These are phyloP conservation scores for Pocillopora grandis DNA, from an alignment of 92 coral and sea anemone species.

Conservation along the genomic window DNA sequence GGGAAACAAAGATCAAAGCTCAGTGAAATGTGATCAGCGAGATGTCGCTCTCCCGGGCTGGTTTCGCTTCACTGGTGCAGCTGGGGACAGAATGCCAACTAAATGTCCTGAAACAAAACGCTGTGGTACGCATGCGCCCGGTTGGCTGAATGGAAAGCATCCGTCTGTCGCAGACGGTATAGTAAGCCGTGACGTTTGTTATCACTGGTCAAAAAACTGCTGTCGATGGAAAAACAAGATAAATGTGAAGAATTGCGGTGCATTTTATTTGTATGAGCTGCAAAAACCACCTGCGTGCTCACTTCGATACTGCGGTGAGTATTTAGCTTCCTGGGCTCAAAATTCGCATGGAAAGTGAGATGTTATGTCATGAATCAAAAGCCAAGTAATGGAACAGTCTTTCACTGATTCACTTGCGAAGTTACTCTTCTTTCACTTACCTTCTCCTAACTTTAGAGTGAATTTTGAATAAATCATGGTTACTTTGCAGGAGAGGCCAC, in stretches of 20 bases:
- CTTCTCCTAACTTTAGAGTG: no score
- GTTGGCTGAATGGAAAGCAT: neutral
- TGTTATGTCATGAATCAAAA: neutral
- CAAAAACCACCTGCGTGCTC: neutral
- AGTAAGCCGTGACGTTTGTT: conserved; percentile 24
- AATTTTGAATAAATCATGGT: no score
- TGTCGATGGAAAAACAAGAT: conserved; percentile 12
- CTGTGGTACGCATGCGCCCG: conserved; percentile 28
- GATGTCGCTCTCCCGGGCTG: neutral
- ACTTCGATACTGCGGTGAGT: neutral
- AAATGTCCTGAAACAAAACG: neutral
- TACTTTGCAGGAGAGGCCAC: no score
- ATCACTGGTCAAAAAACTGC: conserved; percentile 20
- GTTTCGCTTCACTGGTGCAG: conserved; percentile 18
- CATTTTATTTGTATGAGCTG: neutral
- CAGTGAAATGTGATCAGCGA: neutral
- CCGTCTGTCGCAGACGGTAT: conserved; percentile 12
- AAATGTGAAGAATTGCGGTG: conserved; percentile 18
- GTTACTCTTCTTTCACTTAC: no score
- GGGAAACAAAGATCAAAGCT: neutral
- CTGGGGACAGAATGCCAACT: conserved; percentile 10
- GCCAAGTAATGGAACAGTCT: neutral
- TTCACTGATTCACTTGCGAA: no score
- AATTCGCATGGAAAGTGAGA: neutral
- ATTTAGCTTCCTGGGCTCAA: no score